phyloP scores from a whole-genome alignment of 2,888 invertebrate genomes.

The Ennomos erosarius region DNA sequence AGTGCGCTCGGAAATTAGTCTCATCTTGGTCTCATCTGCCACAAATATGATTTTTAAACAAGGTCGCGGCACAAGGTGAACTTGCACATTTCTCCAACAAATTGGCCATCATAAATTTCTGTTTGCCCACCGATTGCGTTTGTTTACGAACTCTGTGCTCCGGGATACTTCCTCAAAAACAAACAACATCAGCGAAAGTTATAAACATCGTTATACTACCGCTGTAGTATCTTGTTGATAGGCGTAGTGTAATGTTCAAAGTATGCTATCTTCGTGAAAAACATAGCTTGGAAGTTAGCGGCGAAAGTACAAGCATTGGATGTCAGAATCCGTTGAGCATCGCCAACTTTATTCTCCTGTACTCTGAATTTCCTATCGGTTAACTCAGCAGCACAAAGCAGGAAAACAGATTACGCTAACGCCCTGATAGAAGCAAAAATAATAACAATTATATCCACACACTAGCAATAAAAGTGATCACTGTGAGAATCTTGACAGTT shows the following conservation, averaged over 20 bases:
- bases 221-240: not conserved
- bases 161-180: constrained; percentile 13
- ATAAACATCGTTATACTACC: constrained; percentile 7
- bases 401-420: no score
- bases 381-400: no score
- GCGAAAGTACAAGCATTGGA: no score
- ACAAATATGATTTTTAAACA: constrained; percentile 1
- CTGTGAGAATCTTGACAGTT: no score
- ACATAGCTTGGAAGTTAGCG: no score
- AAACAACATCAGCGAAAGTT: constrained; percentile 15
- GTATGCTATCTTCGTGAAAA: not conserved
- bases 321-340: no score
- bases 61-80: not conserved
- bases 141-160: constrained; percentile 11
- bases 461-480: no score
- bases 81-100: constrained; percentile 6
- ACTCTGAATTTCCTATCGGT: no score
- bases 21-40: not conserved
- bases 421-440: no score
- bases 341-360: no score
- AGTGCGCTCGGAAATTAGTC: no score
- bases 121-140: constrained; percentile 10
- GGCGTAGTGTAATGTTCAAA: not conserved
- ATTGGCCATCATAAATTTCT: constrained; percentile 13
- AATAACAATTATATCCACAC: no score